Base-by-base conservation (phyloP, 1,140 invertebrate genomes). In the Thalassaphorura encarpata region DNA sequence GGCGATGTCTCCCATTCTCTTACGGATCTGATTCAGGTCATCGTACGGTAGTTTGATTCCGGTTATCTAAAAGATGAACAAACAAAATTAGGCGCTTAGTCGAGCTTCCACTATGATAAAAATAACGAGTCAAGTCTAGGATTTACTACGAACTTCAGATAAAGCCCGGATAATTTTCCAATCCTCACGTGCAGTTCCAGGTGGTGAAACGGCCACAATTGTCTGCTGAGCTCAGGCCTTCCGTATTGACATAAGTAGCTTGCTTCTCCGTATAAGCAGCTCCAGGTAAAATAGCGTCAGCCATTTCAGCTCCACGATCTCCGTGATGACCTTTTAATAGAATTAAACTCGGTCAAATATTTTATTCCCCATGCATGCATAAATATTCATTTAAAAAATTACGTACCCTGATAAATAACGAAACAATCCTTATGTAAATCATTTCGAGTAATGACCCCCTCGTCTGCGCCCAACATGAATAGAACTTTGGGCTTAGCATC, bases 191-290 rank as follows among this genome's bases (percentile, higher is more conserved):
- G 92, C 93, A 73, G 87, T 77, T 57, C 94, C 94, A 16, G 95
- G 95, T 40, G 95, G 88, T 24, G 86, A 83, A n/a, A 98, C 83
- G 16, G 94, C 95, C 3, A 82, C 76, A 40, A 85, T 75, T 1
- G 92, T 94, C 76, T 93, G 84, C 74, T 99, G 96, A n/a, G 93
- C 80, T 52, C 96, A n/a, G 77, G 11, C 96, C 96, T 78, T 99
- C 96, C 0, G 89, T 97, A 72, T 99, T 99, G 0, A 97, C 91
- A 73, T 93, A 99, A 16, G 86, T 97, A 8, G 78, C 92, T 71
- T 91, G 84, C 74, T 99, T 99, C 77, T 99, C 96, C 1, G 96
- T 99, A 70, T 97, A 99, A 0, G 96, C 93, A n/a, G 91, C 89
- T 53, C 90, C 95, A 19, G 96, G 94, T 2, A 99, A 75, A 55